Percentiles rank a stretch among this genome's conserved stretches.
phyloP scores from a whole-genome alignment of 2,888 invertebrate species.

The Dynastes hyllus region DNA sequence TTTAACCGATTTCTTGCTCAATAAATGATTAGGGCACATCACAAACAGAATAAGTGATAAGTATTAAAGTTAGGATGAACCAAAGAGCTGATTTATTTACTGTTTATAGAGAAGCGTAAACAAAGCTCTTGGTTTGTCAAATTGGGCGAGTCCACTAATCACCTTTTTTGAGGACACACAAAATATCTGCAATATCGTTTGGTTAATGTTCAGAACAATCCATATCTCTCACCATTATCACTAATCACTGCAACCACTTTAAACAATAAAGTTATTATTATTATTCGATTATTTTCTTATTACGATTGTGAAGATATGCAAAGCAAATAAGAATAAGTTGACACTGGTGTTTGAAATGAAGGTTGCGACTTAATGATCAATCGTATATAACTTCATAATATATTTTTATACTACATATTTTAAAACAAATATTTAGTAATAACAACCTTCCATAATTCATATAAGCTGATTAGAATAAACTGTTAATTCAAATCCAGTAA shows the following conservation, averaged over 20 bases:
- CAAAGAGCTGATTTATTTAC: constrained; percentile 48
- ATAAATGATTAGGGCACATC: constrained; percentile 79
- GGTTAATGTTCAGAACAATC: constrained; percentile 66
- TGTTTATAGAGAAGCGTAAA: constrained; percentile 60
- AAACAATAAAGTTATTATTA: constrained; percentile 6
- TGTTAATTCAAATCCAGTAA: no score
- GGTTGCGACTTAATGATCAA: neutral
- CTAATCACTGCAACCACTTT: constrained; percentile 44
- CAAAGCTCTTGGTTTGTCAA: constrained; percentile 55
- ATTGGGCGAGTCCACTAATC: constrained; percentile 69
- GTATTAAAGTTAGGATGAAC: constrained; percentile 44
- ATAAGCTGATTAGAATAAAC: no score
- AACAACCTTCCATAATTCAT: no score
- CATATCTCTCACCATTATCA: constrained; percentile 64
- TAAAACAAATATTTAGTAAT: no score
- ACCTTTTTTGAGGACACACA: constrained; percentile 44
- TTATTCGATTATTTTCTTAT: constrained; percentile 14
- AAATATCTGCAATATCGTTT: constrained; percentile 50
- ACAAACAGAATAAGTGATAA: constrained; percentile 73
- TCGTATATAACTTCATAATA: neutral
- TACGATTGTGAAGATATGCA: neutral
- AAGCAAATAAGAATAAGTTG: constrained; percentile 14
- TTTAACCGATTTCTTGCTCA: constrained; percentile 71
- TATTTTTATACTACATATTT: no score
- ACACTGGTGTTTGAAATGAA: constrained; percentile 20